Conservation (phyloP, 2,888 invertebrate species). For the Zaprionus bogoriensis region DNA sequence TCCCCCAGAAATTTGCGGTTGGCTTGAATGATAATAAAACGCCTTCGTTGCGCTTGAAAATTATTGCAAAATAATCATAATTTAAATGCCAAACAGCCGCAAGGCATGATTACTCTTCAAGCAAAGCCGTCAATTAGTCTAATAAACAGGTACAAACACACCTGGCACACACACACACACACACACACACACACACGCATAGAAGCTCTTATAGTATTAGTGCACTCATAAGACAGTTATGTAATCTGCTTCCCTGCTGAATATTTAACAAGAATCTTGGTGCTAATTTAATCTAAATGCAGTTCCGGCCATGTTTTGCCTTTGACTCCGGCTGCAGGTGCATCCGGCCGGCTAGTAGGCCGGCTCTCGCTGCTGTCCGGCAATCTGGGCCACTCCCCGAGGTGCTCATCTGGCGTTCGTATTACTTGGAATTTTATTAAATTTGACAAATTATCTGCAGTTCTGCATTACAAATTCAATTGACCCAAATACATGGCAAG, state of each 20-base stretch:
- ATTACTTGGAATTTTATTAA: slow-evolving; percentile 52
- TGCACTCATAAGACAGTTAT: slow-evolving; percentile 2
- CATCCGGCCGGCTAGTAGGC: neutral
- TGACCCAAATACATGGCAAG: slow-evolving; percentile 62
- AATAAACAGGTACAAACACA: slow-evolving; percentile 9
- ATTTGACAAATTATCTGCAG: slow-evolving; percentile 53
- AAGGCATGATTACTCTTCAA: slow-evolving; percentile 1
- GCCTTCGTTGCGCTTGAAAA: neutral
- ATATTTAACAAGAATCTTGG: slow-evolving; percentile 24
- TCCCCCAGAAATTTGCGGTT: neutral
- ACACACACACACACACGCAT: neutral
- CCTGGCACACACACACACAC: neutral
- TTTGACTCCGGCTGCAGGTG: neutral
- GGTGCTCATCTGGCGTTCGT: slow-evolving; percentile 28
- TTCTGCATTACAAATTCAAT: slow-evolving; percentile 63
- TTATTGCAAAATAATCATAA: neutral
- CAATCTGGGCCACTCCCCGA: neutral
- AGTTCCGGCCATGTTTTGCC: slow-evolving; percentile 7
- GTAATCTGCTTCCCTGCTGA: slow-evolving; percentile 6
- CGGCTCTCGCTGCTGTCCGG: neutral
- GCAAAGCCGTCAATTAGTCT: slow-evolving; percentile 16
- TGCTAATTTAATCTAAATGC: slow-evolving; percentile 27
- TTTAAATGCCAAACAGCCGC: neutral
- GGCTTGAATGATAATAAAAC: neutral
- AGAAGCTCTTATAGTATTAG: neutral